Base-by-base conservation (phyloP, 2,113 vertebrate genomes). In the Tapirus terrestris region DNA sequence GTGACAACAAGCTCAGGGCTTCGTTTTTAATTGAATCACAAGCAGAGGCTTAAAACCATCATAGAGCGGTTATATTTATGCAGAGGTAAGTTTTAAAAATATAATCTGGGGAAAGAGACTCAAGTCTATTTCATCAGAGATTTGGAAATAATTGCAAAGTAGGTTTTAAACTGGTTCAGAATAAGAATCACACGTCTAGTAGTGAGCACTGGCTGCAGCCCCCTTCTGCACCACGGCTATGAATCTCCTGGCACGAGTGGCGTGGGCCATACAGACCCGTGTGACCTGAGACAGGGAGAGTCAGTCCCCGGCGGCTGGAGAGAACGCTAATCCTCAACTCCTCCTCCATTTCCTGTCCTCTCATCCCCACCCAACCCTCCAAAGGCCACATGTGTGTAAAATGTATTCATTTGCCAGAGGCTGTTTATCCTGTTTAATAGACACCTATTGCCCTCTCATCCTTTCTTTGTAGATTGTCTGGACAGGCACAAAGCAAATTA, bases 361-460 rank as follows among this genome's bases (percentile, higher is more conserved):
- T 95, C 56, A 73, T 80, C 96, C 90, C 81, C 77, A 90, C 80
- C 85, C 73, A 51, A 80, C 94, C 36, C 93, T 98, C 70, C 76
- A 96, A 98, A 98, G 98, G 96, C 97, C 98, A 98, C 97, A 98
- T 97, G 97, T 98, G 95, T 97, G 95, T 98, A 83, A 98, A 98
- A 98, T 87, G 97, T 97, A 96, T 98, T 98, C 92, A 96, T 84
- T 95, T 97, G 97, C 98, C 97, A 97, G 97, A 91, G 97, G 98
- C 98, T 99, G 98, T 99, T 99, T 98, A 98, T 98, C 98, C 98
- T 99, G 98, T 98, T 98, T 99, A 99, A 98, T 97, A 98, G 98
- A 98, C 98, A 98, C 97, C 98, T 99, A 98, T 98, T 98, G 97
- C 96, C 98, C 96, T 96, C 97, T 98, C 96, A 97, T 96, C 98